phyloP scores from a whole-genome alignment of 2,113 vertebrate species.

The Meriones unguiculatus region DNA sequence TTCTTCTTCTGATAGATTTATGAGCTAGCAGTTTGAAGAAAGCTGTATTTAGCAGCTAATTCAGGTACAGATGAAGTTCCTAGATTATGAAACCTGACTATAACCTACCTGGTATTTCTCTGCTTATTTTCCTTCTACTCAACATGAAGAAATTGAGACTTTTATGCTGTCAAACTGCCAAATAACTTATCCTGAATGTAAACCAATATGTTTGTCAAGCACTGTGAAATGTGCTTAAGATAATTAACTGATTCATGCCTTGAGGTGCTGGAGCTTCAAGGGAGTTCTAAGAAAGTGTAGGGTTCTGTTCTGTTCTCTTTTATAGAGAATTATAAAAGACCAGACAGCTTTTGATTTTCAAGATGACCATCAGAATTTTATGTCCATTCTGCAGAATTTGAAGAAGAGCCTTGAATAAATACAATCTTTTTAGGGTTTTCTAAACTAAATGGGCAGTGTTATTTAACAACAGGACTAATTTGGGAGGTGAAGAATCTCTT shows the following conservation, averaged over 20 bases:
- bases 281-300: neutral
- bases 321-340: neutral
- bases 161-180: neutral
- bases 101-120: slow-evolving; percentile 39
- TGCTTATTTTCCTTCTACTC: slow-evolving; percentile 18
- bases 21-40: neutral
- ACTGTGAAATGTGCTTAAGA: slow-evolving; percentile 60
- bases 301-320: neutral
- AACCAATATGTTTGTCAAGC: slow-evolving; percentile 48
- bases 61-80: neutral
- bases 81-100: slow-evolving; percentile 28
- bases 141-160: slow-evolving; percentile 13
- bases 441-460: slow-evolving; percentile 32
- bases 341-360: neutral
- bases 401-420: slow-evolving; percentile 26
- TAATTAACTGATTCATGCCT: slow-evolving; percentile 44
- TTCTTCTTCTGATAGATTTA: slow-evolving; percentile 1
- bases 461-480: neutral
- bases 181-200: slow-evolving; percentile 27
- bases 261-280: slow-evolving; percentile 41
- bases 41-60: neutral
- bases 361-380: neutral
- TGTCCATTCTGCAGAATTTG: slow-evolving; percentile 31
- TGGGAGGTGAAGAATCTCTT: neutral
- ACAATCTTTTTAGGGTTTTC: neutral